These are phyloP conservation scores for Paraplagusia blochii DNA, from an alignment of 2,113 vertebrate species.

Conservation along the genomic window DNA sequence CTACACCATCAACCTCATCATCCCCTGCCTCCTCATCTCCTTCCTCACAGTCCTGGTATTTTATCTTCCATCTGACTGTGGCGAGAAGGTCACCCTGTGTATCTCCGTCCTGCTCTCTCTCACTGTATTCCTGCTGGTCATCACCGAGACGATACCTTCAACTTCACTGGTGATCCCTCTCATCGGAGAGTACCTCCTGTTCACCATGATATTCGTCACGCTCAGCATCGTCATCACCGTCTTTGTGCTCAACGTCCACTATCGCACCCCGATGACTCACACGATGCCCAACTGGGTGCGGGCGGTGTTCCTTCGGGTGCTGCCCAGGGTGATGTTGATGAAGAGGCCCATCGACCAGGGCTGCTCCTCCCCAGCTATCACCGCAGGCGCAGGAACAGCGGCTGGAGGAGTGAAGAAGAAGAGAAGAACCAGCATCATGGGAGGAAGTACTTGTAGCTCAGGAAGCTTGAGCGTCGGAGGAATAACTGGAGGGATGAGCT, in stretches of 20 bases:
- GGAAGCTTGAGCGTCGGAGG: slow-evolving; percentile 64
- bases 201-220: slow-evolving; percentile 96
- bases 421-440: slow-evolving; percentile 56
- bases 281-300: slow-evolving; percentile 89
- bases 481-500: slow-evolving; percentile 49
- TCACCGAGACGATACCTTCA: slow-evolving; percentile 94
- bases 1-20: slow-evolving; percentile 92
- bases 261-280: slow-evolving; percentile 87
- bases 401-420: slow-evolving; percentile 50
- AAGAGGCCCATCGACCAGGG: slow-evolving; percentile 79
- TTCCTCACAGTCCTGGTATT: slow-evolving; percentile 93
- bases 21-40: slow-evolving; percentile 93
- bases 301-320: slow-evolving; percentile 77
- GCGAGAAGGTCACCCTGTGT: slow-evolving; percentile 93
- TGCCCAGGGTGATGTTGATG: slow-evolving; percentile 88
- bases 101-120: slow-evolving; percentile 93
- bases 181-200: slow-evolving; percentile 94
- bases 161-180: slow-evolving; percentile 92
- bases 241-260: slow-evolving; percentile 93
- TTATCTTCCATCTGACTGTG: slow-evolving; percentile 92
- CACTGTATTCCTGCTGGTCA: slow-evolving; percentile 92
- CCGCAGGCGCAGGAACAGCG: slow-evolving; percentile 29
- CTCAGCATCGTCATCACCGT: slow-evolving; percentile 92
- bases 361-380: slow-evolving; percentile 47
- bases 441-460: slow-evolving; percentile 42